Evolutionary conservation across 2,888 invertebrate genomes (phyloP).

Genomic region (Mactromeris polynyma): DNA sequence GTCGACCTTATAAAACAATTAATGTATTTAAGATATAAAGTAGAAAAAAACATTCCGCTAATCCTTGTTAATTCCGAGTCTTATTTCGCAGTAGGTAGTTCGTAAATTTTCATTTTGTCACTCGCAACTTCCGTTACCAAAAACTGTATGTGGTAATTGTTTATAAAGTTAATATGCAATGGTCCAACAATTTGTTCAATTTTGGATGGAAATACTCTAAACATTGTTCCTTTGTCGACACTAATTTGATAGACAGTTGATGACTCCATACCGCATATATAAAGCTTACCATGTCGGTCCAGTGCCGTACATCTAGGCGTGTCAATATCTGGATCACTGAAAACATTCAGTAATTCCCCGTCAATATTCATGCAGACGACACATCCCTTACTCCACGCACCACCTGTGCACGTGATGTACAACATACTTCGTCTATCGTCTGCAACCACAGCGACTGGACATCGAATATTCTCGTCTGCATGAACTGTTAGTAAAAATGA

Average conservation of each 20-base stretch:
- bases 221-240: conserved; percentile 44
- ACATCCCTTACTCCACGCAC: conserved; percentile 69
- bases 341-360: conserved; percentile 48
- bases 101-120: conserved; percentile 57
- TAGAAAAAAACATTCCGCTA: no score
- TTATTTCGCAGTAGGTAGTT: conserved; percentile 60
- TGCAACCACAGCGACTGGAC: conserved; percentile 57
- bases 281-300: conserved; percentile 62
- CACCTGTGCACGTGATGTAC: conserved; percentile 65
- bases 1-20: no score
- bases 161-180: conserved; percentile 61
- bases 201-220: conserved; percentile 59
- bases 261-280: conserved; percentile 63
- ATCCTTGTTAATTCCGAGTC: neutral
- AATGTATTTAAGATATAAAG: no score
- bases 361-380: conserved; percentile 55
- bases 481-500: conserved; percentile 54
- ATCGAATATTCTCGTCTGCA: conserved; percentile 65
- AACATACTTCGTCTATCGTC: conserved; percentile 46
- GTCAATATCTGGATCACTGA: conserved; percentile 62
- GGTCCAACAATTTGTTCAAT: conserved; percentile 58
- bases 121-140: conserved; percentile 61
- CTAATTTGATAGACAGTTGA: conserved; percentile 63
- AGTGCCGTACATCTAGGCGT: conserved; percentile 56
- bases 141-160: conserved; percentile 60